Evolutionary conservation across 92 coral and sea anemone genomes (phyloP).

Genomic region (Blastomussa wellsi): DNA sequence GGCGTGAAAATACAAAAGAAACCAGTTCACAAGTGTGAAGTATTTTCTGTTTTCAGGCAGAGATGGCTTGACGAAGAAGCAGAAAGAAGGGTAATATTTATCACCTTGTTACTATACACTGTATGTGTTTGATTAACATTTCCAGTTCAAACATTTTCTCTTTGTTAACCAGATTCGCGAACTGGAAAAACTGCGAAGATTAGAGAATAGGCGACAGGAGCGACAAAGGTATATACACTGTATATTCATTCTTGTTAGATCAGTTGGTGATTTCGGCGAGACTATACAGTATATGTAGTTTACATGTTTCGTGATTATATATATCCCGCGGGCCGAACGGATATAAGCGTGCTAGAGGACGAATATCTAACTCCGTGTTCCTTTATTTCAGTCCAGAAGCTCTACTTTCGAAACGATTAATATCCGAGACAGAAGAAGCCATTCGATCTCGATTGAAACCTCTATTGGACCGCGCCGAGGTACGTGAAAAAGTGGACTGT

Average conservation of each 20-base stretch:
- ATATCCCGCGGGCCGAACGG: too few relatives aligned
- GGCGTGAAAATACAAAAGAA: neutral
- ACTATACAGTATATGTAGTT: too few relatives aligned
- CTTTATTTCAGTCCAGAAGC: constrained; percentile 65
- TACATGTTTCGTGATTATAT: too few relatives aligned
- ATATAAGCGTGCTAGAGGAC: too few relatives aligned
- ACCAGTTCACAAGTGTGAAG: neutral
- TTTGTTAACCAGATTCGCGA: constrained; percentile 44
- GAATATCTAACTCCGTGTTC: neutral
- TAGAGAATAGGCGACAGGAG: constrained; percentile 11
- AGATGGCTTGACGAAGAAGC: constrained; percentile 87
- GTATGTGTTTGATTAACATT: neutral
- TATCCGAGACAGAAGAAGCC: constrained; percentile 89
- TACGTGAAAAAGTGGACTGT: neutral
- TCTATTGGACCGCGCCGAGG: constrained; percentile 94
- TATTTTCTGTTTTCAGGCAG: constrained; percentile 60
- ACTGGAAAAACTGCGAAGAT: constrained; percentile 38
- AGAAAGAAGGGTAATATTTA: constrained; percentile 54
- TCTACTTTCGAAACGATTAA: constrained; percentile 75
- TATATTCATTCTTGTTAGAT: neutral
- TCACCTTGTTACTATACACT: too few relatives aligned
- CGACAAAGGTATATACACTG: constrained; percentile 28
- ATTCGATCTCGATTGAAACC: constrained; percentile 82
- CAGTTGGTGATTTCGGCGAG: neutral
- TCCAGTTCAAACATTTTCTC: constrained; percentile 3